These are phyloP conservation scores for Camarhynchus parvulus DNA, from an alignment of 2,113 vertebrate species.

Conservation along the genomic window DNA sequence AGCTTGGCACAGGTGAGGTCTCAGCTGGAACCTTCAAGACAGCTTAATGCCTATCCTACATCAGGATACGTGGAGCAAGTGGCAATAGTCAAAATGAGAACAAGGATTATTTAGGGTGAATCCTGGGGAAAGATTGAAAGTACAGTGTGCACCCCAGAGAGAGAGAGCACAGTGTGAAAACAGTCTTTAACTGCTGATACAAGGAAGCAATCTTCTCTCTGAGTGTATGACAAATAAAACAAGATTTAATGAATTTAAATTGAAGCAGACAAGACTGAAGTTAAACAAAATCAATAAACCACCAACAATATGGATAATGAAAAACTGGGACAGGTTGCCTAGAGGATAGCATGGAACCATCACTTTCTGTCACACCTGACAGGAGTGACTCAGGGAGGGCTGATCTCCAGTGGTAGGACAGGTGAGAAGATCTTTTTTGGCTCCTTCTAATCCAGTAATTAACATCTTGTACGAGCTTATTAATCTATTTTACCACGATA, in stretches of 20 bases:
- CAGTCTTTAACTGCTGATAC: background rate
- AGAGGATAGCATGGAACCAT: background rate
- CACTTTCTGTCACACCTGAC: background rate
- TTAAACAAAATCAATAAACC: background rate
- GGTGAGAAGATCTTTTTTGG: background rate
- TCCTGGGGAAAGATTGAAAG: background rate
- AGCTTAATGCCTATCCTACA: background rate
- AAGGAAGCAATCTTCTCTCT: background rate
- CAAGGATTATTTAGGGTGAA: background rate
- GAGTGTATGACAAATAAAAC: background rate
- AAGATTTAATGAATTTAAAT: background rate
- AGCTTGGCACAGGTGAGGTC: background rate
- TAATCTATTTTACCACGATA: background rate
- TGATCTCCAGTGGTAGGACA: background rate
- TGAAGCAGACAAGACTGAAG: background rate
- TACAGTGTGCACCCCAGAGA: background rate
- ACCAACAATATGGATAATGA: background rate
- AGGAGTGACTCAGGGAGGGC: background rate
- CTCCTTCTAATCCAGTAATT: conserved; percentile 9
- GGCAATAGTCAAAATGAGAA: background rate
- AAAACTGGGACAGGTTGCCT: background rate
- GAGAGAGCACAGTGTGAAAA: background rate
- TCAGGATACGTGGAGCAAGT: background rate
- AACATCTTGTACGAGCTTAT: background rate
- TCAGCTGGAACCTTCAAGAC: background rate